These are phyloP conservation scores for Hydraecia micacea DNA, from an alignment of 2,888 invertebrate species.

Conservation along the genomic window DNA sequence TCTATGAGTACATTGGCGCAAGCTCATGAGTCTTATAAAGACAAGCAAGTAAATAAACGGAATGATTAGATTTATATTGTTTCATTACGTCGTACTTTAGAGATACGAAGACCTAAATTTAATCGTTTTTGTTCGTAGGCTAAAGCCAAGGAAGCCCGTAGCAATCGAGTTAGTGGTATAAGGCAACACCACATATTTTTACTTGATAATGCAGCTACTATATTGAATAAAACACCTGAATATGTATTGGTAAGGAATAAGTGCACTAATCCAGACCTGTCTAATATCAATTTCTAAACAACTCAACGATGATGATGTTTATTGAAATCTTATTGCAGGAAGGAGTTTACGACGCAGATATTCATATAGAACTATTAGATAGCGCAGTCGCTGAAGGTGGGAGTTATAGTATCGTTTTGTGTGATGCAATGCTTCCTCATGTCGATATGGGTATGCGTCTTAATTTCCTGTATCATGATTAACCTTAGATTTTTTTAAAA, in stretches of 20 bases:
- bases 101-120: slow-evolving; percentile 22
- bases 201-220: slow-evolving; percentile 91
- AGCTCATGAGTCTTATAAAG: slow-evolving; percentile 87
- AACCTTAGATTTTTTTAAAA: not conserved
- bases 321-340: slow-evolving; percentile 83
- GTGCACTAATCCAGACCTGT: not conserved
- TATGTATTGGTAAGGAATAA: slow-evolving; percentile 88
- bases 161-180: slow-evolving; percentile 83
- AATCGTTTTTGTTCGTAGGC: slow-evolving; percentile 82
- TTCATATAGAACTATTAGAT: slow-evolving; percentile 91
- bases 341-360: slow-evolving; percentile 92
- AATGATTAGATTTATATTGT: slow-evolving; percentile 66
- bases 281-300: not conserved
- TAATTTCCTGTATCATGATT: not conserved
- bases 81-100: slow-evolving; percentile 66
- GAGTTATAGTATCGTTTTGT: slow-evolving; percentile 91
- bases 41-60: slow-evolving; percentile 86
- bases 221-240: slow-evolving; percentile 88
- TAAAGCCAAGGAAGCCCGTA: slow-evolving; percentile 91
- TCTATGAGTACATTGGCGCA: slow-evolving; percentile 85
- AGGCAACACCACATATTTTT: slow-evolving; percentile 91
- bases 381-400: slow-evolving; percentile 92
- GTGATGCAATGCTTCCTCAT: slow-evolving; percentile 92
- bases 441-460: slow-evolving; percentile 90
- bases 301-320: not conserved